A percentile compares a stretch with the other conserved stretches of the same genome.
Conservation (phyloP, 2,113 vertebrate species). For the Trochalopteron elliotii region DNA sequence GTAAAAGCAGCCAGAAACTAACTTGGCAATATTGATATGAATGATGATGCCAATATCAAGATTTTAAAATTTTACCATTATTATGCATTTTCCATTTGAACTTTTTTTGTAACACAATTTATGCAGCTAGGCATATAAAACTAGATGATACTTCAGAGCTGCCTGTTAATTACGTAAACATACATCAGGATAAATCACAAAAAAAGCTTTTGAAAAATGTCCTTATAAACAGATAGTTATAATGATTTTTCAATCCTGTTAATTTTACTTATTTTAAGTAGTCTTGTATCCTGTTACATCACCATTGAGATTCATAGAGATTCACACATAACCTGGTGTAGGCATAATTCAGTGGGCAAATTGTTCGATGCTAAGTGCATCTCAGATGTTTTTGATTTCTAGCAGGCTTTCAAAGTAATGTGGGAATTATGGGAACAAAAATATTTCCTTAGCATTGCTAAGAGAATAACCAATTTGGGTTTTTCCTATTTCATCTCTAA, state of each 20-base stretch:
- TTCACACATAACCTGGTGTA: neutral
- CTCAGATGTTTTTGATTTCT: slow-evolving; percentile 36
- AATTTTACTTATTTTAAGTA: neutral
- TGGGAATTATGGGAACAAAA: slow-evolving; percentile 1
- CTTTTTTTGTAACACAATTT: neutral
- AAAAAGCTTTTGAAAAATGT: neutral
- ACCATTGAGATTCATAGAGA: neutral
- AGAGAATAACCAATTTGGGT: slow-evolving; percentile 25
- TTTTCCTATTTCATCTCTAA: slow-evolving; percentile 59
- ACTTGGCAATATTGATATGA: neutral
- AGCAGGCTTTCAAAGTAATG: slow-evolving; percentile 17
- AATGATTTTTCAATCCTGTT: neutral
- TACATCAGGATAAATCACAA: neutral
- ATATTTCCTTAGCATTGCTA: slow-evolving; percentile 13
- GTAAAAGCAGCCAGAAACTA: neutral
- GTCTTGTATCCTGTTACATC: neutral
- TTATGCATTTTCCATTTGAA: neutral
- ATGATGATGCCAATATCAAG: neutral
- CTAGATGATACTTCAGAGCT: neutral
- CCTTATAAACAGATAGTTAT: neutral
- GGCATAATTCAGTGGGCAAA: slow-evolving; percentile 11
- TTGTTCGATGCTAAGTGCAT: neutral
- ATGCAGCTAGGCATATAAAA: neutral
- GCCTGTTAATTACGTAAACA: neutral
- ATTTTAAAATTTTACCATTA: neutral